Percentiles rank a stretch among this genome's conserved stretches.
phyloP scores from a whole-genome alignment of 2,888 invertebrate species.

The Allygus modestus region DNA sequence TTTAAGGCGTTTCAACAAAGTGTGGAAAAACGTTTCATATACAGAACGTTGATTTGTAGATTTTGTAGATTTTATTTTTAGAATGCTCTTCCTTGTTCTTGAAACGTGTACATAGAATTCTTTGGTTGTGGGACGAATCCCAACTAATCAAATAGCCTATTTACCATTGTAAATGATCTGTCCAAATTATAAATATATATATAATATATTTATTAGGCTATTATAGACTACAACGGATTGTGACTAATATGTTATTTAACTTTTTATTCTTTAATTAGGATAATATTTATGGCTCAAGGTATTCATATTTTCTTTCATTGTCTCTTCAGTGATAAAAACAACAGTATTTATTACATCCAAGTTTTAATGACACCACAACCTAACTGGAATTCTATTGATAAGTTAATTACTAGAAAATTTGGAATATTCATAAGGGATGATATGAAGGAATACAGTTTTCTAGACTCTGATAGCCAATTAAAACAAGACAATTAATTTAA shows the following conservation, averaged over 20 bases:
- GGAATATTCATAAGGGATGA: no score
- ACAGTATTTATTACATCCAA: background rate
- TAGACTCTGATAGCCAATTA: no score
- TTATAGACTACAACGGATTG: slow-evolving; percentile 5
- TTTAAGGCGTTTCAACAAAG: slow-evolving; percentile 27
- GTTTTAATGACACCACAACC: no score
- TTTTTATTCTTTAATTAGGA: background rate
- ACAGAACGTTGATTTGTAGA: slow-evolving; percentile 24
- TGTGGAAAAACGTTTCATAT: slow-evolving; percentile 10
- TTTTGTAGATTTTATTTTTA: slow-evolving; percentile 49
- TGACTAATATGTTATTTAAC: slow-evolving; percentile 11
- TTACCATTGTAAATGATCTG: slow-evolving; percentile 57
- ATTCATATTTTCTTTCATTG: slow-evolving; percentile 2
- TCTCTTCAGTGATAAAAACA: background rate
- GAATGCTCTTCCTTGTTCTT: slow-evolving; percentile 29
- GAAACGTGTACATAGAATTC: slow-evolving; percentile 45
- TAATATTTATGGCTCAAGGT: slow-evolving; percentile 5
- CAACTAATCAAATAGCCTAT: slow-evolving; percentile 53
- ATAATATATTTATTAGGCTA: slow-evolving; percentile 53
- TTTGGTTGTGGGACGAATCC: slow-evolving; percentile 55
- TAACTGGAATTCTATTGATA: no score
- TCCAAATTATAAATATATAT: slow-evolving; percentile 57
- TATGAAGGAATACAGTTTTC: no score
- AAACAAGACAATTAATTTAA: no score
- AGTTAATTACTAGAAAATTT: no score